Base-by-base conservation (phyloP, 1,140 invertebrate genomes). In the Bombus sibiricus region DNA sequence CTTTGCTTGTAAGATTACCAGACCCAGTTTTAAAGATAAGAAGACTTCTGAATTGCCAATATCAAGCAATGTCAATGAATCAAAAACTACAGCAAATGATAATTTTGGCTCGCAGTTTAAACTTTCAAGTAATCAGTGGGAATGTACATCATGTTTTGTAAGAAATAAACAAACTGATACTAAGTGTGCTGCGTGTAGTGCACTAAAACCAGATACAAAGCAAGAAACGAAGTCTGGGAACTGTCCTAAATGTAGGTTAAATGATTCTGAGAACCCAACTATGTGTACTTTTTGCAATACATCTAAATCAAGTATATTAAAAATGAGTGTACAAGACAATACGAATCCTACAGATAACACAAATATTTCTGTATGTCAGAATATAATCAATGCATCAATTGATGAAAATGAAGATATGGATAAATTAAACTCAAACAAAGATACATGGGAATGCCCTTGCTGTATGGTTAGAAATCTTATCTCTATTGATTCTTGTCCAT, bases 241-340 rank as follows among this genome's bases (percentile, higher is more conserved):
- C 86, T 98, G 97, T 93, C 93, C 96, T 37, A 95, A 94, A 37
- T 98, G 97, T 92, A 95, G 97, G 93, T 94, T 97, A 2, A 94
- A 95, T 77, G 98, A 97, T 90, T 96, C 96, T 39, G 92, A 91
- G 22, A 91, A 94, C 34, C 95, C 93, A 68, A 89, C 76, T 6
- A 96, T 95, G 83, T 98, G 97, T 94, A 93, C 96, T 72, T 97
- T 97, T 85, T 98, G 97, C 92, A 96, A 96, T 73, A 94, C 96
- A 69, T 92, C 96, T 4, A 97, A 96, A 91, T 96, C 96, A 15
- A 95, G 94, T 85, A 59, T 53, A 12, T 37, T 75, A 41, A 89
- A 87, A 64, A 34, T 66, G 15, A 78, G 9, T 41, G 15, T 79
- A 22, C 87, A 83, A 43, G 86, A 62, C 10, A 41, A 82, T 69